Base-by-base conservation (phyloP, 2,797 vertebrate genomes). In the Echeneis naucrates region DNA sequence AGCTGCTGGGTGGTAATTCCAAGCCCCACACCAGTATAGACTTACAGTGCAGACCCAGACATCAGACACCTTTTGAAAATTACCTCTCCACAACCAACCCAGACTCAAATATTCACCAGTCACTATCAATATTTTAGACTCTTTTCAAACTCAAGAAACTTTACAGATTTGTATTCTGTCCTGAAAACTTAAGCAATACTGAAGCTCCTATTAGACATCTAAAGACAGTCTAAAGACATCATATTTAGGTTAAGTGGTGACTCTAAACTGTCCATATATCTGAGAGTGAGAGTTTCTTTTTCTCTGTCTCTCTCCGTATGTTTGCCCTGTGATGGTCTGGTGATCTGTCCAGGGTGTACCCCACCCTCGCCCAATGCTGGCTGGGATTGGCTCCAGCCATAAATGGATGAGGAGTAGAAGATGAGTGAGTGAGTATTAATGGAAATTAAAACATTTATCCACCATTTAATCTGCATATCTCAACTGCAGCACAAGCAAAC, bases 31-130 rank as follows among this genome's bases (percentile, higher is more conserved):
- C 60, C 10, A 37, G 80, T 53, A 40, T 82, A 19, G 52, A 71
- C 75, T 88, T 85, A 81, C 86, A 42, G 53, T 11, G 24, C 56
- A 60, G 64, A 77, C 62, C 52, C 2, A 54, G 84, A 84, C 76
- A 88, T 66, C 12, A 80, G 84, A 88, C 40, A 78, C 73, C 65
- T 54, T 13, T 71, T 44, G 61, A 60, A 35, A 63, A 54, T 13
- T 2, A 75, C 12, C 24, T 30, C 33, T 33, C 30, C 40, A 60
- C 33, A 56, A 5, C 30, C 73, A 65, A 48, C 54, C 51, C 52
- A n/a, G 58, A 57, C 50, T 54, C n/a, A 30, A 66, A 75, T 55
- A 57, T 38, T 66, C n/a, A 53, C 2, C 0, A 44, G 32, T 9
- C n/a, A 30, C 16, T 35, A 23, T 62, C 17, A n/a, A 19, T 14